Percentiles rank a stretch among this genome's conserved stretches.
These are phyloP conservation scores for Cololabis saira DNA, from an alignment of 2,113 vertebrate species.

Conservation along the genomic window DNA sequence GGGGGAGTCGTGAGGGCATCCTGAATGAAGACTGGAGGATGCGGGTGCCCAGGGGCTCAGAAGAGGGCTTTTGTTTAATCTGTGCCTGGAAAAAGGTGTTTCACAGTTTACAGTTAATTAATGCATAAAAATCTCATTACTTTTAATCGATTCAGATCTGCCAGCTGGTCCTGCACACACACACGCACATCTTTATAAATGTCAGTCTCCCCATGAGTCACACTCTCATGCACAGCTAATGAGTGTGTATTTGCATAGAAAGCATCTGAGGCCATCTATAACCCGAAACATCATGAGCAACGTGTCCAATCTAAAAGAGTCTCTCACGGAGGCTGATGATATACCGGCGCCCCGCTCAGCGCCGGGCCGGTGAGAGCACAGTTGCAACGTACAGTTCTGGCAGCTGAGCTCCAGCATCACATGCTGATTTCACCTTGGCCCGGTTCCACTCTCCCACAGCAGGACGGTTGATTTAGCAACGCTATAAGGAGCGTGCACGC, in stretches of 20 bases:
- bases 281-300: constrained; percentile 12
- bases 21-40: constrained; percentile 59
- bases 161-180: constrained; percentile 45
- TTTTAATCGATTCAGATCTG: constrained; percentile 45
- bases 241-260: constrained; percentile 29
- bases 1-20: constrained; percentile 56
- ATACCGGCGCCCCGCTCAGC: not conserved
- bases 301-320: not conserved
- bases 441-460: constrained; percentile 32
- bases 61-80: constrained; percentile 59
- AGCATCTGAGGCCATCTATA: constrained; percentile 41
- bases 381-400: constrained; percentile 19
- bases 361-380: constrained; percentile 4
- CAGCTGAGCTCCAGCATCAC: constrained; percentile 42
- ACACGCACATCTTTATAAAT: constrained; percentile 5
- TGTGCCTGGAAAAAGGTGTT: constrained; percentile 4
- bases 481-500: constrained; percentile 31
- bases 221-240: constrained; percentile 33
- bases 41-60: constrained; percentile 56
- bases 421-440: constrained; percentile 55
- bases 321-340: constrained; percentile 15
- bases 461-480: constrained; percentile 42
- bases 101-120: not conserved
- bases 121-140: constrained; percentile 51
- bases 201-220: constrained; percentile 15